Conservation (phyloP, 2,797 vertebrate genomes). For the Clarias laeviceps region DNA sequence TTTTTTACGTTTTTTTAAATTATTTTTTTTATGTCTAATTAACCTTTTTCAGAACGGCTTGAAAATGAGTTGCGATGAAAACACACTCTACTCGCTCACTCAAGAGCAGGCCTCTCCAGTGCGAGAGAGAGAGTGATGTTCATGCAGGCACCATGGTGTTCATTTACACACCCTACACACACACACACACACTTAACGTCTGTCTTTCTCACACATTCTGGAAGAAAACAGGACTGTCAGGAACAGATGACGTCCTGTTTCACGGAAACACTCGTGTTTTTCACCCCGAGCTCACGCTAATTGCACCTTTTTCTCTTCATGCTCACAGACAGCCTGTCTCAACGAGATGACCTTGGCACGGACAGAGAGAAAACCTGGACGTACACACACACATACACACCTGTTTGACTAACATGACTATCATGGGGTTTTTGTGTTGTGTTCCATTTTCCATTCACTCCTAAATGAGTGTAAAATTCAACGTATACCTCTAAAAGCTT, state of each 20-base stretch:
- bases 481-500: neutral
- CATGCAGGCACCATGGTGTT: neutral
- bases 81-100: neutral
- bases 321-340: slow-evolving; percentile 6
- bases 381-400: neutral
- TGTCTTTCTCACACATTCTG: slow-evolving; percentile 18
- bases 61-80: neutral
- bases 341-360: slow-evolving; percentile 8
- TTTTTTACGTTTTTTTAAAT: no score
- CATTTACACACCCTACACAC: slow-evolving; percentile 13
- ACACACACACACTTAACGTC: slow-evolving; percentile 19
- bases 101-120: neutral
- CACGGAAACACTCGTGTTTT: slow-evolving; percentile 16
- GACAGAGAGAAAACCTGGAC: neutral
- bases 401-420: neutral
- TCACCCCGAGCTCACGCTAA: slow-evolving; percentile 31
- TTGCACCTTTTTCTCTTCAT: slow-evolving; percentile 40
- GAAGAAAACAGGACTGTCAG: slow-evolving; percentile 40
- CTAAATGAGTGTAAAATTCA: neutral
- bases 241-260: slow-evolving; percentile 50
- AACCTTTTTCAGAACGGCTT: neutral
- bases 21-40: neutral
- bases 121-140: neutral
- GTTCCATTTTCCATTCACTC: neutral
- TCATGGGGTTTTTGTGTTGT: neutral